These are phyloP conservation scores for Oncorhynchus gorbuscha DNA, from an alignment of 2,113 vertebrate species.

Conservation along the genomic window DNA sequence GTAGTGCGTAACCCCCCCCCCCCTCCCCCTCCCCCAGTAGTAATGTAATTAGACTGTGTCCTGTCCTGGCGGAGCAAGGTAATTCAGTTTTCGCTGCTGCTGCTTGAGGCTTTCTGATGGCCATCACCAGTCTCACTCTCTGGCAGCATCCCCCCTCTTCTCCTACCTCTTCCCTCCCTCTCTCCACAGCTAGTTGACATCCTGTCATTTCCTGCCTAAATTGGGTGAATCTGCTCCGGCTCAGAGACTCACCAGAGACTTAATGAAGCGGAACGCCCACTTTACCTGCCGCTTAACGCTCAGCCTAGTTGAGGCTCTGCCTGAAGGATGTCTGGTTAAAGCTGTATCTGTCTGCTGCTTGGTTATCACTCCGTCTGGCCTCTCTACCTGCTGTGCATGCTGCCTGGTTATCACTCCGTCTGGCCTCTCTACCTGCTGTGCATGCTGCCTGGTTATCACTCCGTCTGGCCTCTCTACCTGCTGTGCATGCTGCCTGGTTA, in stretches of 20 bases:
- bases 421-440: too few species aligned
- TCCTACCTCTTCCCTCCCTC: neutral
- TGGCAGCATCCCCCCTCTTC: neutral
- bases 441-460: too few species aligned
- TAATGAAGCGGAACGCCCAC: constrained; percentile 55
- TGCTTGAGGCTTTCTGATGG: neutral
- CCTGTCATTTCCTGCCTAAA: constrained; percentile 62
- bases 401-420: too few species aligned
- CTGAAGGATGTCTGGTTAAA: too few species aligned
- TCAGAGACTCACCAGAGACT: constrained; percentile 36
- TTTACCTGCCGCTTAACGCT: constrained; percentile 38
- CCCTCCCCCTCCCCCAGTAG: constrained; percentile 57
- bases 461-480: too few species aligned
- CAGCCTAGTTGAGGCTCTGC: too few species aligned
- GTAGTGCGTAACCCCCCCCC: constrained; percentile 17
- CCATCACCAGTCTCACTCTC: neutral
- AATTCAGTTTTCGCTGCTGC: constrained; percentile 10
- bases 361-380: too few species aligned
- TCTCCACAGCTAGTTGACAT: constrained; percentile 26
- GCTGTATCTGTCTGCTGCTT: too few species aligned
- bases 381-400: too few species aligned
- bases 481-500: too few species aligned
- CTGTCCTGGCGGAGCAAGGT: neutral
- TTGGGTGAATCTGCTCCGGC: constrained; percentile 48
- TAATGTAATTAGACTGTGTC: constrained; percentile 63